Conservation (phyloP, 1,140 invertebrate genomes). For the Anoplolepis gracilipes region DNA sequence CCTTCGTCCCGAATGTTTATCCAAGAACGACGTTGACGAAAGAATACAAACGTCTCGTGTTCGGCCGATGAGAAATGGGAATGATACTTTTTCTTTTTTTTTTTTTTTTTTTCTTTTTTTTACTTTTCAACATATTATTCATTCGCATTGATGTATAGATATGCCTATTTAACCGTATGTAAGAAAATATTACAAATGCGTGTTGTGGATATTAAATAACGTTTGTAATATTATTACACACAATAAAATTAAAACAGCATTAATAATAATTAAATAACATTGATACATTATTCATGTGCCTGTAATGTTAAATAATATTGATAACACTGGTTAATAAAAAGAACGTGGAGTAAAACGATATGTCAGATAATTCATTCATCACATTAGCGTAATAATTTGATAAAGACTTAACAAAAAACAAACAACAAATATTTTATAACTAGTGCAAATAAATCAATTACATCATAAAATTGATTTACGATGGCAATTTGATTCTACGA, state of each 20-base stretch:
- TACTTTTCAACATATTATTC: background rate
- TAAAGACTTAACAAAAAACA: background rate
- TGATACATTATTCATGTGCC: no score
- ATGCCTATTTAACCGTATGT: background rate
- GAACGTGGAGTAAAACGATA: background rate
- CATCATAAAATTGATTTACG: background rate
- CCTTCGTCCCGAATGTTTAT: slow-evolving; percentile 41
- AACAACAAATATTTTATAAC: background rate
- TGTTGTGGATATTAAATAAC: background rate
- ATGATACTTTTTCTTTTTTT: slow-evolving; percentile 23
- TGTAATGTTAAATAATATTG: background rate
- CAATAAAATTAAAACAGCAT: background rate
- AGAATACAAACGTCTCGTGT: slow-evolving; percentile 37
- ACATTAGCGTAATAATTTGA: background rate
- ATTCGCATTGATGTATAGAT: background rate
- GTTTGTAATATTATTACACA: background rate
- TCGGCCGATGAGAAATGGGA: background rate
- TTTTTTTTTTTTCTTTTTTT: no score
- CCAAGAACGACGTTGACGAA: slow-evolving; percentile 46
- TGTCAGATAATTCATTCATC: background rate
- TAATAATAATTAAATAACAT: background rate
- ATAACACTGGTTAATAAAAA: background rate
- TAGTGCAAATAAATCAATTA: background rate
- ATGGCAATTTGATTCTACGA: background rate
- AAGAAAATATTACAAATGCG: background rate